Conservation (phyloP, 1,140 invertebrate species). For the Magallana angulata region DNA sequence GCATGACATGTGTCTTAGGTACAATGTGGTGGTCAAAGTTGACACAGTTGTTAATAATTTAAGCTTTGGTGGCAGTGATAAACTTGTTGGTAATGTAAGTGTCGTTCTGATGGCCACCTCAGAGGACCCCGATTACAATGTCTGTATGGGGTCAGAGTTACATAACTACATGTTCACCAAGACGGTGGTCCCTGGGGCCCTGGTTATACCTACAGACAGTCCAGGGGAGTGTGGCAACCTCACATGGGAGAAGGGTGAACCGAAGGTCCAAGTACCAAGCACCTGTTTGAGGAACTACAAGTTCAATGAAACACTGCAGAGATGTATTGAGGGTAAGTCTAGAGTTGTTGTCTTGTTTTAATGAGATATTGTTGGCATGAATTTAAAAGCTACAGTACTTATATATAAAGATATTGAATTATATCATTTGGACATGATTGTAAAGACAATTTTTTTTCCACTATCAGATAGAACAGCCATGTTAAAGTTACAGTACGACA, state of each 20-base stretch:
- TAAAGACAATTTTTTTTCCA: neutral
- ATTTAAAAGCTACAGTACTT: neutral
- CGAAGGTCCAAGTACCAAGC: neutral
- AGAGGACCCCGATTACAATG: neutral
- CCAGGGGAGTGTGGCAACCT: neutral
- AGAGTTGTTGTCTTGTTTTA: neutral
- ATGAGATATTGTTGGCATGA: neutral
- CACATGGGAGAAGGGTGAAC: neutral
- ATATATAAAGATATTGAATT: too few relatives aligned
- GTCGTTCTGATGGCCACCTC: slow-evolving; percentile 10
- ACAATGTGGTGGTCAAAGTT: neutral
- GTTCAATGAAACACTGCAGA: neutral
- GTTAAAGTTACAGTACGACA: neutral
- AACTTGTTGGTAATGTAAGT: neutral
- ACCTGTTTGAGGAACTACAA: neutral
- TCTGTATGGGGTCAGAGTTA: neutral
- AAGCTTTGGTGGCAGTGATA: neutral
- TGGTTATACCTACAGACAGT: neutral
- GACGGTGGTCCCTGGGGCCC: neutral
- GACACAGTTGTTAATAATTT: neutral
- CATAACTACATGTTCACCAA: neutral
- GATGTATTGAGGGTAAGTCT: slow-evolving; percentile 10
- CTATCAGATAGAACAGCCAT: neutral
- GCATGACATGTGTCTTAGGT: neutral
- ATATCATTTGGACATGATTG: too few relatives aligned